These are phyloP conservation scores for Corythornis vintsioides DNA, from an alignment of 2,113 vertebrate genomes.

Conservation along the genomic window DNA sequence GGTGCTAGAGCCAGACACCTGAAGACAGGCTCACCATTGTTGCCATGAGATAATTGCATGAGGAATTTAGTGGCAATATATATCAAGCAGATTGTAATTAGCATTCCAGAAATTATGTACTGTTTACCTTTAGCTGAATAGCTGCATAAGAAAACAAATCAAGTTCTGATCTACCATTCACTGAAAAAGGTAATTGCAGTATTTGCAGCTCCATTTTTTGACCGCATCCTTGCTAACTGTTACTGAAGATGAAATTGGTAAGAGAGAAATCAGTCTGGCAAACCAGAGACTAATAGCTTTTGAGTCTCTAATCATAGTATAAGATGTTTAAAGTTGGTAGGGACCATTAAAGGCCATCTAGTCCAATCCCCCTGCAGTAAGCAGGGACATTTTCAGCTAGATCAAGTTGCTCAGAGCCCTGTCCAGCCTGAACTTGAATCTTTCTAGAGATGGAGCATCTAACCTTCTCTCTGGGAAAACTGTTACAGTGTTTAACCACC, in stretches of 20 bases:
- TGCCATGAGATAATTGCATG: not conserved
- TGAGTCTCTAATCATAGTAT: not conserved
- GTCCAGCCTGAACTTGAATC: not conserved
- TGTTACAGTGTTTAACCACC: not conserved
- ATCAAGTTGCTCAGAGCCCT: not conserved
- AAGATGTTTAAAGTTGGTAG: not conserved
- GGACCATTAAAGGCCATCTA: not conserved
- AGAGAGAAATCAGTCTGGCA: not conserved
- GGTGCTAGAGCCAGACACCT: not conserved
- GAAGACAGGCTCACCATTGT: not conserved
- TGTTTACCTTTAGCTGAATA: not conserved
- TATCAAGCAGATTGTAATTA: not conserved
- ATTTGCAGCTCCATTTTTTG: not conserved
- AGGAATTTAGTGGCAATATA: not conserved
- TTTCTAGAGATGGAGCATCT: not conserved
- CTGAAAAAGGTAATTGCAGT: not conserved
- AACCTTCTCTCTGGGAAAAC: not conserved
- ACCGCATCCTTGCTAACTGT: not conserved
- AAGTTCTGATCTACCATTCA: not conserved
- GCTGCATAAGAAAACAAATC: constrained; percentile 3
- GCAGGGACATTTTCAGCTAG: not conserved
- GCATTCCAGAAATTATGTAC: not conserved
- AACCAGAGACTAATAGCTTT: not conserved
- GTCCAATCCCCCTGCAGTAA: not conserved
- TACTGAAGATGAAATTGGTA: not conserved